Base-by-base conservation (phyloP, 2,797 vertebrate genomes). In the Lepilemur septentrionalis region DNA sequence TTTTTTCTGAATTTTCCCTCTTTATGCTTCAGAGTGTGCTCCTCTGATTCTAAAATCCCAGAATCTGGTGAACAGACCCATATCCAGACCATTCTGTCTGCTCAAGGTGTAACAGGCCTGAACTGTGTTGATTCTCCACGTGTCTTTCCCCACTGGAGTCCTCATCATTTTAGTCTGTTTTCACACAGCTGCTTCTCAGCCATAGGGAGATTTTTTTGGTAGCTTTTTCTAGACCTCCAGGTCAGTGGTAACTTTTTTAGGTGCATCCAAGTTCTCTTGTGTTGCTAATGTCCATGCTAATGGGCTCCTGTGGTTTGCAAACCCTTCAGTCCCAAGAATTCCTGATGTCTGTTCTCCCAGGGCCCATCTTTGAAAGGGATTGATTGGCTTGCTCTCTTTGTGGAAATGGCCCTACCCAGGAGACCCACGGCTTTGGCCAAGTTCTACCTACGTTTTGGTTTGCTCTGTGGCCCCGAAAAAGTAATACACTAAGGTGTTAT, bases 1-100 rank as follows among this genome's bases (percentile, higher is more conserved):
- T 48, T 85, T 91, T 81, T 57, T 32, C 63, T 69, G 65, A 41
- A 72, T 80, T 91, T 93, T 48, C 65, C 83, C 48, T 79, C 78
- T 63, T 32, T 75, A 32, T 52, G 55, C 20, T 87, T 87, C 63
- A 63, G 30, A 17, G 25, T 52, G 12, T 83, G 17, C 4, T 59
- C 73, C 32, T 81, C 35, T 59, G 5, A 69, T 73, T 48, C 23
- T 50, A 46, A 69, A 57, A 67, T 86, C 28, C 41, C 55, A 73
- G 43, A 61, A 41, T 80, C 89, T 67, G 35, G 11, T 25, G 48
- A 55, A 59, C 28, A 79, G 92, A 61, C 85, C 4, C 63, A 50
- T 1, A 35, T n/a, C 48, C 35, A 80, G 38, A 79, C 38, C 46
- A 48, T 41, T 94, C 65, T 22, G 10, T 69, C 32, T 86, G 6